Base-by-base conservation (phyloP, 2,113 vertebrate genomes). In the Scomber japonicus region DNA sequence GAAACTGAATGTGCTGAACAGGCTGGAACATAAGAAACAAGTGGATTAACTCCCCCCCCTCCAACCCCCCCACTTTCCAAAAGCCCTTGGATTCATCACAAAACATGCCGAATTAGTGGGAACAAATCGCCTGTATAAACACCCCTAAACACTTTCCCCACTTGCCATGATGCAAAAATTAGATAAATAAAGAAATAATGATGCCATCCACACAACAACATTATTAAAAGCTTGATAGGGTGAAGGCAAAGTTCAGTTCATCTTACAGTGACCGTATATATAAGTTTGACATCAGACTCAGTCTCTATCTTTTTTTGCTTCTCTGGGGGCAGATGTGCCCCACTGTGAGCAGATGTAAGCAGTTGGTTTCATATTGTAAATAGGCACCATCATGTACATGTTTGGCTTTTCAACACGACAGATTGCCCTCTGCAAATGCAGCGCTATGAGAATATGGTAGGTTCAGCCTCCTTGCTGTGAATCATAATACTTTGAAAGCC, bases 61-160 rank as follows among this genome's bases (percentile, higher is more conserved):
- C 24, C 21, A 21, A 21, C 30, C 17, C 11, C 46, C 6, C 24
- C 14, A 35, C 6, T 71, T 45, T 83, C 72, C 61, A 46, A 90
- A 90, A 91, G 84, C 88, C 81, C 61, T 78, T 76, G 80, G 84
- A 91, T 89, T 89, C 84, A 75, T 86, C 75, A 71, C 75, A 82
- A 91, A 91, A 90, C 88, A 93, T 70, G 84, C 4, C 17, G 27
- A 91, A 91, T 89, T 84, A 91, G 86, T 68, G 78, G 56, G 77
- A 91, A 91, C 90, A 90, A 91, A 91, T 89, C 60, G 19, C 16
- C 82, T 60, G 61, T 44, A 71, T 78, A 80, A 87, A 90, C 80
- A 54, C 77, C 71, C 66, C 61, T 78, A 75, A 90, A 83, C 64
- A 62, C 75, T 71, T 69, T 64, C 61, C 67, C 71, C 46, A 74